phyloP scores from a whole-genome alignment of 2,113 vertebrate species.

The Cryptotis parvus region DNA sequence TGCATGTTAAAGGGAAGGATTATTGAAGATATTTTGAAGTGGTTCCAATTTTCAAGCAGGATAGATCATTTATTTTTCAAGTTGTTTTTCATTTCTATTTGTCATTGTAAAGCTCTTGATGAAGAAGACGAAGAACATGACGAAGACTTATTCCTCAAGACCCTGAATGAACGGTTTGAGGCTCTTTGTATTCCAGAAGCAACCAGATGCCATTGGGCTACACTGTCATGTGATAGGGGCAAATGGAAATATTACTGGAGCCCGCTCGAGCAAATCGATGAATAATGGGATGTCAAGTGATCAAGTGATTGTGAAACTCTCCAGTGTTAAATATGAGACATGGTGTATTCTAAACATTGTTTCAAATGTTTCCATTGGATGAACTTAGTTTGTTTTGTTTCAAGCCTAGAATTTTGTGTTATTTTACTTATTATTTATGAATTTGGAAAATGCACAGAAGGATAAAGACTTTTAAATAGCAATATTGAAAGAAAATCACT shows the following conservation, averaged over 20 bases:
- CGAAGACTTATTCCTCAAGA: no score
- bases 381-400: neutral
- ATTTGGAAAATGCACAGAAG: neutral
- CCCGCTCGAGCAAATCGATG: no score
- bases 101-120: neutral
- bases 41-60: neutral
- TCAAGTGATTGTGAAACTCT: neutral
- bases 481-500: no score
- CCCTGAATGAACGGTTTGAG: no score
- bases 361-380: neutral
- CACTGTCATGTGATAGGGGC: no score
- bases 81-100: neutral
- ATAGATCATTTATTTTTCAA: neutral
- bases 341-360: constrained; percentile 34
- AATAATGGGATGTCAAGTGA: no score
- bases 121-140: no score
- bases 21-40: neutral
- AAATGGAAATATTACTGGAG: no score
- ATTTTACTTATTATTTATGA: neutral
- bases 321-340: neutral
- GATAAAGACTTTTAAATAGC: neutral
- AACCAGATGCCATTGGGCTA: no score
- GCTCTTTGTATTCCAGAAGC: no score
- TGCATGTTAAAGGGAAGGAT: neutral
- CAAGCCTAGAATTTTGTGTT: neutral